These are phyloP conservation scores for Chymomyza amoena DNA, from an alignment of 2,888 invertebrate genomes.

Conservation along the genomic window DNA sequence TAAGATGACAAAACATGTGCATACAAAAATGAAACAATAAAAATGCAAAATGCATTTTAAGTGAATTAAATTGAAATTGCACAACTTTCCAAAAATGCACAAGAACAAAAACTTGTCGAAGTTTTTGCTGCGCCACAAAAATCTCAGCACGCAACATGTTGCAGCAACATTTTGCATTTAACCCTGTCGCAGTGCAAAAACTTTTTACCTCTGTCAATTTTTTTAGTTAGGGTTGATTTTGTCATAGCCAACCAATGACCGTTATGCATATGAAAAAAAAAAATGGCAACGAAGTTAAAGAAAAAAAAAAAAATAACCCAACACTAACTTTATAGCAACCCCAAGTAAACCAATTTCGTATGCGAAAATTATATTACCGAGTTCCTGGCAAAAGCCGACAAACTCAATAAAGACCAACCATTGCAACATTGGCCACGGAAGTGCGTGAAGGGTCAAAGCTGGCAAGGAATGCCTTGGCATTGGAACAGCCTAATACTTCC, in stretches of 20 bases:
- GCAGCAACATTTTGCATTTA: neutral
- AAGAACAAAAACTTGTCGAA: neutral
- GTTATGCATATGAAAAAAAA: slow-evolving; percentile 23
- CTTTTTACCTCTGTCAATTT: neutral
- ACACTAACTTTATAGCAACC: neutral
- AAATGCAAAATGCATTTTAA: slow-evolving; percentile 47
- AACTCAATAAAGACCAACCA: slow-evolving; percentile 68
- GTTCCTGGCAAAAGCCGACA: slow-evolving; percentile 32
- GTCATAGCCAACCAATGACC: slow-evolving; percentile 42
- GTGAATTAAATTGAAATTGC: slow-evolving; percentile 54
- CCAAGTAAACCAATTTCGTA: slow-evolving; percentile 35
- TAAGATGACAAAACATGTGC: slow-evolving; percentile 26
- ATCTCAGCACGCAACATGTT: slow-evolving; percentile 27
- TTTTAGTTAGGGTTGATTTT: slow-evolving; percentile 28
- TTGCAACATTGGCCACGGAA: slow-evolving; percentile 22
- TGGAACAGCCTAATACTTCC: slow-evolving; percentile 12
- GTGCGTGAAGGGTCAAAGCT: neutral
- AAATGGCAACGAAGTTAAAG: neutral
- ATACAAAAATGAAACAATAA: slow-evolving; percentile 1
- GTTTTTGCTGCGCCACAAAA: slow-evolving; percentile 11
- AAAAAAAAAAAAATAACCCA: neutral
- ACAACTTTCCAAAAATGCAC: neutral
- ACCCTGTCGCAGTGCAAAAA: slow-evolving; percentile 5
- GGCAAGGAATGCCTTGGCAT: neutral
- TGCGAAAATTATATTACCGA: slow-evolving; percentile 66